These are phyloP conservation scores for Leptogaster cylindrica DNA, from an alignment of 2,888 invertebrate genomes.

Conservation along the genomic window DNA sequence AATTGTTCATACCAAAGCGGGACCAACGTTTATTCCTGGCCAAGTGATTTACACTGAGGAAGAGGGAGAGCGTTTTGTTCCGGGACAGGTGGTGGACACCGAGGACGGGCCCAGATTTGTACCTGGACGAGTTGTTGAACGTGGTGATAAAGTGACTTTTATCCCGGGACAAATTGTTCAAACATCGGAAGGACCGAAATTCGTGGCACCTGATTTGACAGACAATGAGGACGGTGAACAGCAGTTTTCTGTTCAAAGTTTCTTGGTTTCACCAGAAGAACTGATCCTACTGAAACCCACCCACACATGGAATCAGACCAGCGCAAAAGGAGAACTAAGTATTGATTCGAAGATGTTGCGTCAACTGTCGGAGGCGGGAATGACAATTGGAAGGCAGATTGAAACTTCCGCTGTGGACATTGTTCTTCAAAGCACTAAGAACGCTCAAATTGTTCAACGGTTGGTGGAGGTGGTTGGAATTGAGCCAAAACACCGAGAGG, in stretches of 20 bases:
- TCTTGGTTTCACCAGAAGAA: conserved; percentile 65
- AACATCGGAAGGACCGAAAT: conserved; percentile 73
- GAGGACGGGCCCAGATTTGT: conserved; percentile 74
- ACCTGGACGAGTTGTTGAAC: conserved; percentile 75
- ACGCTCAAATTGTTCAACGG: conserved; percentile 46
- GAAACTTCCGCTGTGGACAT: conserved; percentile 70
- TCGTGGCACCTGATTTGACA: conserved; percentile 72
- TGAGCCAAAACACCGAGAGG: conserved; percentile 28
- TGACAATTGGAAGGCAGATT: conserved; percentile 71
- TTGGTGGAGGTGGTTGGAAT: conserved; percentile 35
- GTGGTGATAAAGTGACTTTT: conserved; percentile 74
- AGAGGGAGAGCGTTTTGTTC: conserved; percentile 65
- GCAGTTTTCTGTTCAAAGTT: conserved; percentile 75
- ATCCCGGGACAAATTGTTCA: conserved; percentile 80
- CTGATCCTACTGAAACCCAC: conserved; percentile 60
- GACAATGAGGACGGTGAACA: conserved; percentile 70
- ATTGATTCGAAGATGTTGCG: conserved; percentile 71
- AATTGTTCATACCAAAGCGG: conserved; percentile 75
- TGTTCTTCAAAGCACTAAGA: conserved; percentile 62
- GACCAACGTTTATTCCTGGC: conserved; percentile 79
- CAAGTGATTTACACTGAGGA: conserved; percentile 69
- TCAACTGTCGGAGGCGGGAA: conserved; percentile 72
- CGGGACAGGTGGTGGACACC: conserved; percentile 75
- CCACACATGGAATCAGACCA: conserved; percentile 50
- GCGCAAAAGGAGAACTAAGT: conserved; percentile 65